Evolutionary conservation across 2,888 invertebrate genomes (phyloP).

Genomic region (Lordiphosa andalusiaca): DNA sequence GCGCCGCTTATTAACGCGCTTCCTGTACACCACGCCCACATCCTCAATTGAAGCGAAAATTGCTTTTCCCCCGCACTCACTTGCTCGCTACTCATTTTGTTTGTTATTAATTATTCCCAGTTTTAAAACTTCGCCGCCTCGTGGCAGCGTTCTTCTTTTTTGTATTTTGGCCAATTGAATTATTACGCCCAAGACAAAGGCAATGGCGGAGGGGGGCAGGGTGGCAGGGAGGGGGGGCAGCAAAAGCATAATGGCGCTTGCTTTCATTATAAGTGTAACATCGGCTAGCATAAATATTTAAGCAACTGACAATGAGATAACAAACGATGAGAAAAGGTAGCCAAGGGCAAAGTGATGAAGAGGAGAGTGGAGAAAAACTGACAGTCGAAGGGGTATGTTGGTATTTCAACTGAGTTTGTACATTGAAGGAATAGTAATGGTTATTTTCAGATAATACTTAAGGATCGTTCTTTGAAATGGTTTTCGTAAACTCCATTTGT

Average conservation of each 20-base stretch:
- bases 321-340: constrained; percentile 43
- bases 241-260: constrained; percentile 58
- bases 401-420: too few species aligned
- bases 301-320: constrained; percentile 64
- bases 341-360: neutral
- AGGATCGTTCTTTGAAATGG: too few species aligned
- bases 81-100: constrained; percentile 42
- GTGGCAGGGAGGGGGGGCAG: constrained; percentile 4
- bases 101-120: constrained; percentile 66
- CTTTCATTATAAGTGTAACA: constrained; percentile 60
- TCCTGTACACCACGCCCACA: constrained; percentile 64
- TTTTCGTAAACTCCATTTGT: too few species aligned
- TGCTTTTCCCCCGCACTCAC: constrained; percentile 38
- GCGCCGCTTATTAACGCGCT: constrained; percentile 70
- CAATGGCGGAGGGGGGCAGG: constrained; percentile 16
- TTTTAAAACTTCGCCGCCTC: constrained; percentile 40
- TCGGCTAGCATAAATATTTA: constrained; percentile 65
- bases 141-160: constrained; percentile 35
- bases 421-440: too few species aligned
- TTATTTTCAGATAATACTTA: too few species aligned
- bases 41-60: constrained; percentile 63
- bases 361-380: constrained; percentile 27
- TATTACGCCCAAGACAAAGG: constrained; percentile 58
- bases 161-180: constrained; percentile 60
- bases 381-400: constrained; percentile 3